Percentiles rank a stretch among this genome's conserved stretches.
phyloP scores from a whole-genome alignment of 2,888 invertebrate genomes.

The Ennomos fuscantarius region DNA sequence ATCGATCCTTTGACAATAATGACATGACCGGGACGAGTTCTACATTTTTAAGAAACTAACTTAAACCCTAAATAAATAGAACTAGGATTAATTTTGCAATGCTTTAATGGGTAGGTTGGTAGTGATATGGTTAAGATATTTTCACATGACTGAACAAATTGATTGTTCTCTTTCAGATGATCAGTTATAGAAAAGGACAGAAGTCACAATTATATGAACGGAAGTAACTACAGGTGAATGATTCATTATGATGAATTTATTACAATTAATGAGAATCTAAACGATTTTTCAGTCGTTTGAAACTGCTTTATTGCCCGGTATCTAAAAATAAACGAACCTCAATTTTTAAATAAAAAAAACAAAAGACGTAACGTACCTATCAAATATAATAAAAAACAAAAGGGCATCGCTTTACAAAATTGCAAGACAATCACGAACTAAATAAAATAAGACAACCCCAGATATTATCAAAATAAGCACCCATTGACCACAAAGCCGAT shows the following conservation, averaged over 20 bases:
- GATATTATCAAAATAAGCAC: slow-evolving; percentile 55
- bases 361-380: slow-evolving; percentile 4
- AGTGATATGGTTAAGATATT: slow-evolving; percentile 33
- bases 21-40: slow-evolving; percentile 71
- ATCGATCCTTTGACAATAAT: slow-evolving; percentile 67
- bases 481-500: slow-evolving; percentile 57
- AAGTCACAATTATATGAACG: no score
- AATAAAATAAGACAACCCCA: slow-evolving; percentile 29
- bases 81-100: no score
- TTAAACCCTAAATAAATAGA: no score
- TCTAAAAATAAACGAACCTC: slow-evolving; percentile 1
- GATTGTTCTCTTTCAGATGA: slow-evolving; percentile 60
- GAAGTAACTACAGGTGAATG: no score
- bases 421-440: slow-evolving; percentile 26
- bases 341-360: slow-evolving; percentile 9
- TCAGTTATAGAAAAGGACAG: slow-evolving; percentile 25
- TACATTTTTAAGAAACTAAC: slow-evolving; percentile 8
- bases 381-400: slow-evolving; percentile 5
- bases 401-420: slow-evolving; percentile 22
- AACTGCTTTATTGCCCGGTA: background rate
- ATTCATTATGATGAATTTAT: no score
- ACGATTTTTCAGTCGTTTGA: no score
- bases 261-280: no score
- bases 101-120: no score
- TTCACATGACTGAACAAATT: slow-evolving; percentile 64